Base-by-base conservation (phyloP, 2,888 invertebrate genomes). In the Melitaea athalia region DNA sequence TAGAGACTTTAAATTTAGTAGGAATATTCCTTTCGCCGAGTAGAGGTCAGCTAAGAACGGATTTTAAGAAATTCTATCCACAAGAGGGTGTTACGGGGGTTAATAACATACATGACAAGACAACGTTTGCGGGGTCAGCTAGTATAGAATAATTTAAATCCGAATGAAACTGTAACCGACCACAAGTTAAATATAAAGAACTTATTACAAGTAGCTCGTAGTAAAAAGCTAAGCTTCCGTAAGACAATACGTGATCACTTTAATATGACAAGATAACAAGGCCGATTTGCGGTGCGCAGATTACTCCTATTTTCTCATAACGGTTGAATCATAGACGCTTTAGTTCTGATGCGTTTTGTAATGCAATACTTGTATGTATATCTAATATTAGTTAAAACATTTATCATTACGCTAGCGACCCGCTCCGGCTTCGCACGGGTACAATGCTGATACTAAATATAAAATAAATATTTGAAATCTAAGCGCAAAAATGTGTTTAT, bases 161-260 rank as follows among this genome's bases (percentile, higher is more conserved):
- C 24, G 12, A 12, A 24, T 11, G 14, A 24, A 12, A 12, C 17
- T 31, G 12, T 31, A 53, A 12, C 12, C 31, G 31, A 31, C 12
- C 17, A 11, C 53, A 31, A 53, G 31, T 53, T 53, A 31, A 53
- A 57, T n/a, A 57, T 57, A 57, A 57, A 57, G 38, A 57, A 42
- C 14, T 57, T 38, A 57, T 24, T 5, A 57, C 57, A 42, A 57
- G 38, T 57, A 17, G 15, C 57, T n/a, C 7, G 15, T 42, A 15
- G 42, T 42, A 57, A 57, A 57, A 57, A 57, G n/a, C 10, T n/a
- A 60, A 14, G 50, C 43, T 49, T 42, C 67, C 17, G 72, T 75
- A 75, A 80, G 80, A 84, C 81, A 85, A 85, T 84, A 83, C 83
- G 81, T 82, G 81, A 75, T 75, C 83, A 85, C 84, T 88, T 84